A percentile compares a stretch with the other conserved stretches of the same genome.
phyloP scores from a whole-genome alignment of 92 coral and sea anemone species.

The Epizoanthus fatuus region DNA sequence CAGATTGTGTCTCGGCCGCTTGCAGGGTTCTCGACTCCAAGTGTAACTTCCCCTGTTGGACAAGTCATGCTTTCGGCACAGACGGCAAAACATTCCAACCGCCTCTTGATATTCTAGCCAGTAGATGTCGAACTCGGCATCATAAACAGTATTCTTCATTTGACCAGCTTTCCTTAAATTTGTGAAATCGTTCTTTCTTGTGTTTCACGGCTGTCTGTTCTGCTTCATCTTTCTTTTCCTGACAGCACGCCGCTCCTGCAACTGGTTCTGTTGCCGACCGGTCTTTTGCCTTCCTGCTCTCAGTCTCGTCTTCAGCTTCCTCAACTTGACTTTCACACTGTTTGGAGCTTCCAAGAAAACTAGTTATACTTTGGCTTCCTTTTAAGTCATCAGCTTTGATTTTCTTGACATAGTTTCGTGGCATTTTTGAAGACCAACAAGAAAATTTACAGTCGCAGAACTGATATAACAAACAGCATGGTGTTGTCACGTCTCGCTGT shows the following conservation, averaged over 20 bases:
- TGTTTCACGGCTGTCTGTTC: neutral
- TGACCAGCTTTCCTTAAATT: constrained; percentile 4
- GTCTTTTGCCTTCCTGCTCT: constrained; percentile 12
- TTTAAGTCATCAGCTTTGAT: constrained; percentile 17
- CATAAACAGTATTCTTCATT: constrained; percentile 13
- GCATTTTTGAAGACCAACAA: neutral
- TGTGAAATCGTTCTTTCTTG: constrained; percentile 14
- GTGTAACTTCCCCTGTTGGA: neutral
- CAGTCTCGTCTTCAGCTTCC: constrained; percentile 5
- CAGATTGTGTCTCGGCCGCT: constrained; percentile 9
- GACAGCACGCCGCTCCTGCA: constrained; percentile 6
- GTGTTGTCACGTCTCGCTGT: too few species aligned
- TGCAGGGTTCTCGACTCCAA: constrained; percentile 23
- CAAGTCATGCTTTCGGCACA: too few species aligned
- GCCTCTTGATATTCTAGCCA: constrained; percentile 11
- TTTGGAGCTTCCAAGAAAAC: constrained; percentile 13
- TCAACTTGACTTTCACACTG: constrained; percentile 8
- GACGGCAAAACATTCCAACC: neutral
- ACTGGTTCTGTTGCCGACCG: constrained; percentile 14
- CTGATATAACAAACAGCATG: too few species aligned
- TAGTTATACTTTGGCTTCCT: constrained; percentile 10
- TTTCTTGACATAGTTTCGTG: constrained; percentile 3
- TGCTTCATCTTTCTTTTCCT: neutral
- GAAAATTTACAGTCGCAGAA: too few species aligned
- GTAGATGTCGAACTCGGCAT: neutral